Evolutionary conservation across 2,888 invertebrate species (phyloP), one percentile per base, ranked within the genome.

Genomic region (Tenthredo mesomela): DNA sequence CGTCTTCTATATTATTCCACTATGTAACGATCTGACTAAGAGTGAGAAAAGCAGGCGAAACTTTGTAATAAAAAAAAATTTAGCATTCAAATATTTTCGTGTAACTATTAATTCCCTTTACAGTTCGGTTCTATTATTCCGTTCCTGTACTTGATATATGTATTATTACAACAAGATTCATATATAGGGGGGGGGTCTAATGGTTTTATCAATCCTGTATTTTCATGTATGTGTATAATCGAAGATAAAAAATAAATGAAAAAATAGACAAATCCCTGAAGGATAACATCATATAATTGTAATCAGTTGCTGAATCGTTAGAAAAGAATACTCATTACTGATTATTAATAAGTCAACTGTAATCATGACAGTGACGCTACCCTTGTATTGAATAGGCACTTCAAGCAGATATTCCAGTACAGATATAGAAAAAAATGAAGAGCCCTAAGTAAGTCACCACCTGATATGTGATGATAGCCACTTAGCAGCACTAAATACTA

Each of bases 51-150:
- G 25, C 25, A 73, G 5, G 9, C 21, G 2, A 47, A 15, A 25
- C 40, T 29, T 12, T 65, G 65, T 65, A 25, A 29, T 25, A 12
- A 12, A 29, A 47, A 47, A 47, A 47, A 47, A 47, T 47, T 15
- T 47, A 15, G 47, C 15, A 47, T 47, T 47, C 47, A 47, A 47
- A 12, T 15, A 1, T 67, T 67, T 25, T 86, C 86, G 85, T 84
- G 86, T 86, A 50, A n/a, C 18, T 75, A 75, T 25, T n/a, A n/a
- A 50, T 50, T 50, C 6, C 6, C 37, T 37, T 37, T 9, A 33
- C 70, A 70, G 67, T 85, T 85, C 86, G 54, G 86, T 86, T 86
- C 6, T 25, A 25, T 75, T 47, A 15, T 47, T 47, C 25, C 5
- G 10, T 21, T 50, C 29, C 47, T 15, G 25, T 75, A 75, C 47